Evolutionary conservation across 1,140 invertebrate genomes (phyloP), one percentile per base, ranked within the genome.

Genomic region (Plectus sambesii): DNA sequence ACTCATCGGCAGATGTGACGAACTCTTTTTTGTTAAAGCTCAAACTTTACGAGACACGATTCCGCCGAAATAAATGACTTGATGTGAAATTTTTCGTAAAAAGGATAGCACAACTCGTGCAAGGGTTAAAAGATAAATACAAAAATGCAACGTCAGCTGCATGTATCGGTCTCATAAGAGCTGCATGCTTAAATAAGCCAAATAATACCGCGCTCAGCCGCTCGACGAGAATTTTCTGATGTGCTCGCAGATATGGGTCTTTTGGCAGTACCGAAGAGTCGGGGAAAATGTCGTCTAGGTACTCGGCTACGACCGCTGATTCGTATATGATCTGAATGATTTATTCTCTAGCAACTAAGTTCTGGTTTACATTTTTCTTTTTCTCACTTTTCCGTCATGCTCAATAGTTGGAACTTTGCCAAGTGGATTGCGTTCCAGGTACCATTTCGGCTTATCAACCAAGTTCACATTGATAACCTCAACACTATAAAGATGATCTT

Each of bases 221-320:
- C 26, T 57, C 69, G 8, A 69, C 36, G 5, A 73, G 53, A 26
- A 73, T 64, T 35, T 67, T 66, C 20, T 74, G 70, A 26, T 59
- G 58, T 2, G 73, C 73, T 44, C 56, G 59, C 15, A 48, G 44
- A 45, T 69, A 73, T 1, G 72, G 66, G 42, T 74, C 72, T 22
- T 38, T 49, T 3, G 72, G 64, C 15, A 63, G 60, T 1, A 74
- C 58, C 26, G 52, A 59, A 17, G 56, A 47, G 0, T 66, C 52
- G 2, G 67, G 63, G 52, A 65, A 72, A 3, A 65, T 49, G 2
- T 74, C 69, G 49, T 75, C 73, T 8, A 75, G 49, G 42, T 71
- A 75, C 29, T 74, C 70, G 30, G 59, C 58, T 33, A 65, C 59
- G 2, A 72, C 60, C 8, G 54, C 48, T 15, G 71, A 73, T 51